These are phyloP conservation scores for Galaxias olidus DNA, from an alignment of 2,797 vertebrate species.

Conservation along the genomic window DNA sequence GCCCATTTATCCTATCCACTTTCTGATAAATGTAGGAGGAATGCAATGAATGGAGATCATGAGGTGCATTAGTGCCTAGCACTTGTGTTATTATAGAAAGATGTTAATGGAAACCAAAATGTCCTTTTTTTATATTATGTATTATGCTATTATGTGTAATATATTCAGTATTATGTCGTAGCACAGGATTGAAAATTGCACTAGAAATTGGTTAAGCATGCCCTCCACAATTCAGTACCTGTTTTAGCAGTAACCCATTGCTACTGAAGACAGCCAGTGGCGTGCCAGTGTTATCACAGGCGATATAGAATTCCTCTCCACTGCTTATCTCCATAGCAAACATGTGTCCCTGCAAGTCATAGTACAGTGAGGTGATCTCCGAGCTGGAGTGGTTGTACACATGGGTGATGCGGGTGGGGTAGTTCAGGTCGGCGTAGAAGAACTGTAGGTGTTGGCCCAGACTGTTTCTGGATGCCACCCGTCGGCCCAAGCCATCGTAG, in stretches of 20 bases:
- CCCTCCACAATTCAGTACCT: slow-evolving; percentile 46
- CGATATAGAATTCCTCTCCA: slow-evolving; percentile 97
- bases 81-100: no score
- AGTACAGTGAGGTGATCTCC: slow-evolving; percentile 97
- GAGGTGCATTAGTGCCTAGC: no score
- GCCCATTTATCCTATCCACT: neutral
- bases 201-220: neutral
- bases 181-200: no score
- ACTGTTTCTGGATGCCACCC: slow-evolving; percentile 91
- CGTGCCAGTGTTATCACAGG: slow-evolving; percentile 96
- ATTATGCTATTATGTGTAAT: no score
- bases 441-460: slow-evolving; percentile 97
- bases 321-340: slow-evolving; percentile 99
- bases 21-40: neutral
- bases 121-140: no score
- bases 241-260: slow-evolving; percentile 93
- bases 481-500: slow-evolving; percentile 91
- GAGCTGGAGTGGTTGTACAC: slow-evolving; percentile 99
- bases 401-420: slow-evolving; percentile 95
- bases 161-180: no score
- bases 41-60: no score
- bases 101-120: no score
- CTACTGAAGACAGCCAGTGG: slow-evolving; percentile 97
- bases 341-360: slow-evolving; percentile 95
- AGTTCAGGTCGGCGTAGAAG: slow-evolving; percentile 95